phyloP scores from a whole-genome alignment of 2,888 invertebrate species.

The Onthophagus sagittarius region DNA sequence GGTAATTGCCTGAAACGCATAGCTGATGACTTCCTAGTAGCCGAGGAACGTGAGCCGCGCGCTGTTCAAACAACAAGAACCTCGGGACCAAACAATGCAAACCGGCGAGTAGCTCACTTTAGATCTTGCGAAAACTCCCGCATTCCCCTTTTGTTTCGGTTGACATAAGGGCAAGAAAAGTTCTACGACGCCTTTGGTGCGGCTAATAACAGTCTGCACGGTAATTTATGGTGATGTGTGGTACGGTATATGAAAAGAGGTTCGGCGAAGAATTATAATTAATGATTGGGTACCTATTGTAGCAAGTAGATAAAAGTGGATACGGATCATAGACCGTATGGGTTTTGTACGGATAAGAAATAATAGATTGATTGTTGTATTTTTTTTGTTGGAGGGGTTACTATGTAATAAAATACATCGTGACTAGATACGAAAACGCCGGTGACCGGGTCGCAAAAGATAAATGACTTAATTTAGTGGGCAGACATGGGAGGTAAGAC shows the following conservation, averaged over 20 bases:
- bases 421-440: neutral
- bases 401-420: neutral
- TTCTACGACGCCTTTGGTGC: neutral
- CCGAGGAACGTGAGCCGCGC: neutral
- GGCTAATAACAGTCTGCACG: neutral
- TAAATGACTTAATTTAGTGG: slow-evolving; percentile 9
- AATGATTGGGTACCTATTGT: neutral
- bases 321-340: neutral
- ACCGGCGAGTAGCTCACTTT: neutral
- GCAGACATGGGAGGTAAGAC: neutral
- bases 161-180: neutral
- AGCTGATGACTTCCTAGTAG: slow-evolving; percentile 10
- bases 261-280: neutral
- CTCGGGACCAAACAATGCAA: neutral
- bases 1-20: slow-evolving; percentile 24
- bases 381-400: neutral
- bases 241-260: neutral
- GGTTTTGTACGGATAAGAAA: neutral
- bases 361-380: neutral
- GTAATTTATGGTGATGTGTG: neutral
- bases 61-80: neutral
- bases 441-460: neutral
- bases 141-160: neutral
- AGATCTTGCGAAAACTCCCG: slow-evolving; percentile 9
- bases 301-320: neutral